These are phyloP conservation scores for Cecropterus lyciades DNA, from an alignment of 1,140 invertebrate genomes.

Conservation along the genomic window DNA sequence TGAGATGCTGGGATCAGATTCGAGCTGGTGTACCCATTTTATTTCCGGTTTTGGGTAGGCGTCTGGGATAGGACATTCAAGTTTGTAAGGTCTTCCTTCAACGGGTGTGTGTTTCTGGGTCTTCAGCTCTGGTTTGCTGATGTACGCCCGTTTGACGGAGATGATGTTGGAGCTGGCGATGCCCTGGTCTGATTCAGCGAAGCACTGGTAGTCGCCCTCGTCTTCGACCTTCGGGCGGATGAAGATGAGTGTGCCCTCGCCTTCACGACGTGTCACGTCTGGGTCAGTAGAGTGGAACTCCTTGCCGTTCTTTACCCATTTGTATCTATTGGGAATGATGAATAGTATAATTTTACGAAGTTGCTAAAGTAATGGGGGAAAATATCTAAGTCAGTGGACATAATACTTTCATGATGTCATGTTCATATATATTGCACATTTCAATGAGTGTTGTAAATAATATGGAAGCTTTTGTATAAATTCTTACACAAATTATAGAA, in stretches of 20 bases:
- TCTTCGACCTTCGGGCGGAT: conserved; percentile 43
- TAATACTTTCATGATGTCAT: too few species aligned
- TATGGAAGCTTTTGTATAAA: too few species aligned
- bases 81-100: conserved; percentile 55
- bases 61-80: conserved; percentile 56
- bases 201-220: conserved; percentile 58
- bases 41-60: conserved; percentile 65
- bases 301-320: conserved; percentile 45
- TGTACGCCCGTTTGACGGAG: conserved; percentile 47
- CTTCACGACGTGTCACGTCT: conserved; percentile 38
- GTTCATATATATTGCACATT: too few species aligned
- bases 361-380: too few species aligned
- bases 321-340: conserved; percentile 32
- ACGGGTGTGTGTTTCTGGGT: conserved; percentile 50
- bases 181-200: conserved; percentile 49
- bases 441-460: too few species aligned
- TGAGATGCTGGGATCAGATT: conserved; percentile 37
- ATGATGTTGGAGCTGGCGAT: conserved; percentile 49
- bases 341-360: too few species aligned
- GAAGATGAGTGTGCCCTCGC: conserved; percentile 56
- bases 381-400: too few species aligned
- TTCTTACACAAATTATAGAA: too few species aligned
- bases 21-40: conserved; percentile 49
- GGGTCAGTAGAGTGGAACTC: conserved; percentile 16
- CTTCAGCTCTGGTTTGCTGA: conserved; percentile 42